Evolutionary conservation across 2,113 vertebrate genomes (phyloP).

Genomic region (Macaca fascicularis): T2T-MFA8v1.1 NC_088378.1:147501501-147502000

Average conservation of each 20-base stretch:
- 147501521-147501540: not conserved
- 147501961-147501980: not conserved
- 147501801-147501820: not conserved
- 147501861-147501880: not conserved
- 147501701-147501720: not conserved
- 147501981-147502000: not conserved
- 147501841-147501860: not conserved
- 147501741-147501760: not conserved
- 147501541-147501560: not conserved
- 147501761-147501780: not conserved
- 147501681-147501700: not conserved
- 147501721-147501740: not conserved
- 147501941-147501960: not conserved
- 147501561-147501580: not conserved
- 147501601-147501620: not conserved
- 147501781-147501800: not conserved
- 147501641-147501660: fast-evolving
- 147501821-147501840: not conserved
- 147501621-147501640: no score
- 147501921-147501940: not conserved
- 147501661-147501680: no score
- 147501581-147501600: not conserved
- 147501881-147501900: not conserved
- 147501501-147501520: not conserved
- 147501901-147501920: not conserved